Evolutionary conservation across 2,888 invertebrate species (phyloP), one percentile per base, ranked within the genome.

Genomic region (Cryptus armator): DNA sequence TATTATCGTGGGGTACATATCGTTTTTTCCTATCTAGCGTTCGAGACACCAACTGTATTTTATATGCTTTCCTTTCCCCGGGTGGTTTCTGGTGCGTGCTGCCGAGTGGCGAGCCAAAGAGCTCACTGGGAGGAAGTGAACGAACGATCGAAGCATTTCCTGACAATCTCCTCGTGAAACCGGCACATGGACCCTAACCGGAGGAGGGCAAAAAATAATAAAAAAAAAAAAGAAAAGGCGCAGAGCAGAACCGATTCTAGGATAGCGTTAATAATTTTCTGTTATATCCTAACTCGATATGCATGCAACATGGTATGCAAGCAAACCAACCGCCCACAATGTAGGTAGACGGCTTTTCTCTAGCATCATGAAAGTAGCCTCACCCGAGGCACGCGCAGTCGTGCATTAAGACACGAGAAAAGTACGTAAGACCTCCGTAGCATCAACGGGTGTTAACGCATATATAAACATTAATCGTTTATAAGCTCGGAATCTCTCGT

Each of bases 271-370:
- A 56, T 56, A 56, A 56, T 24, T 56, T 56, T 16, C 56, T 56
- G 56, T 19, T 46, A 19, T 19, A 48, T 29, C 29, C n/a, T 14
- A n/a, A 16, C 32, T 24, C 67, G 19, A 4, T 24, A 24, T 71
- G 59, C 32, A 56, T 59, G 32, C 48, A 46, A 62, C 46, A 46
- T 44, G 43, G 51, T 19, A 32, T 51, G 32, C 43, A 53, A 81
- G 77, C 51, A 4, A 56, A 56, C 74, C 84, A 81, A 66, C 82
- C 89, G 88, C 88, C 87, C 87, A 90, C 87, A 79, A 92, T 91
- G 90, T 92, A 91, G 91, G 91, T 90, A 90, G 89, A 92, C 92
- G 87, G 90, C 92, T 92, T 92, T 92, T 89, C 89, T 89, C 84
- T 37, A 37, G 86, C 64, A 24, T 82, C 83, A 88, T 85, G 91